Conservation (phyloP, 2,113 vertebrate species). For the Tor tambroides region DNA sequence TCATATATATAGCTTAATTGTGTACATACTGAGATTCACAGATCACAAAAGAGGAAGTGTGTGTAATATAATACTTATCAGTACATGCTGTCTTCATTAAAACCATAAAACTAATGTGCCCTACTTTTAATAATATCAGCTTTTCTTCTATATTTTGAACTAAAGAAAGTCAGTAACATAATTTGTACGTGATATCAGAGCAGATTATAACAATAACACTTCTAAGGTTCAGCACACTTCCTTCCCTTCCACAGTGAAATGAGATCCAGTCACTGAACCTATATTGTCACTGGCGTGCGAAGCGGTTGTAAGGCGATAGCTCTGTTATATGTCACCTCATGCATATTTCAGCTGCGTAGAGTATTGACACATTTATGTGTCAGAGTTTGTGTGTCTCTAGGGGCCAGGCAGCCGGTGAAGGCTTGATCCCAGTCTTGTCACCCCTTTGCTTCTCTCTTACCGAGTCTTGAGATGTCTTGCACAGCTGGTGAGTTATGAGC, state of each 20-base stretch:
- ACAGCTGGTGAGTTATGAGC: neutral
- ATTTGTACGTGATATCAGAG: neutral
- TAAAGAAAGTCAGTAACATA: neutral
- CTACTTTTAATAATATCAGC: neutral
- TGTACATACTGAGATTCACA: constrained; percentile 4
- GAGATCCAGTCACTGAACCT: constrained; percentile 19
- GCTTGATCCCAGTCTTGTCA: neutral
- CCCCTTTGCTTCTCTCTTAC: neutral
- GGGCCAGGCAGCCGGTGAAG: constrained; percentile 6
- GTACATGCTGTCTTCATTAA: neutral
- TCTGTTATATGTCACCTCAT: constrained; percentile 52
- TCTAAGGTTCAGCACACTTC: neutral
- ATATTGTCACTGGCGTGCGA: constrained; percentile 20
- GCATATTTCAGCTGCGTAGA: constrained; percentile 66
- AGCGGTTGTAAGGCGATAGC: constrained; percentile 57
- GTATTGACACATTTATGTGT: constrained; percentile 65
- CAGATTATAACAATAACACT: constrained; percentile 13
- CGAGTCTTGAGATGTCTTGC: constrained; percentile 10
- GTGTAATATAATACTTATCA: neutral
- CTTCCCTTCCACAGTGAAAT: constrained; percentile 22
- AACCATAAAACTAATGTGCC: neutral
- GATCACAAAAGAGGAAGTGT: neutral
- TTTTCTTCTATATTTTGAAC: neutral
- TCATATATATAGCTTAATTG: neutral
- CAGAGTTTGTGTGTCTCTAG: neutral